phyloP scores from a whole-genome alignment of 2,113 vertebrate species.

The Ciconia maguari region DNA sequence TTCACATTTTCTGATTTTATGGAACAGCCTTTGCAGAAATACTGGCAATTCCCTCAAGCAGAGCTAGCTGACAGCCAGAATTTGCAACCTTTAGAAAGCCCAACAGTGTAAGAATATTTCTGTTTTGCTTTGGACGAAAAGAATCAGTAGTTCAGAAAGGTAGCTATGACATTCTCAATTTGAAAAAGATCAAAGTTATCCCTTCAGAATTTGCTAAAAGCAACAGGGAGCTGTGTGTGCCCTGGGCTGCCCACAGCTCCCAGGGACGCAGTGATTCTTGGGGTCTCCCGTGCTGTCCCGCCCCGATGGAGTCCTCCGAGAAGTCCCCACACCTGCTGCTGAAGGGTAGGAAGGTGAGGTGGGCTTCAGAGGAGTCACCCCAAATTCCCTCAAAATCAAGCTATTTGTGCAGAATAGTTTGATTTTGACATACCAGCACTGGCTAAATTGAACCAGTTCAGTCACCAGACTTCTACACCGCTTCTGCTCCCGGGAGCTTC shows the following conservation, averaged over 20 bases:
- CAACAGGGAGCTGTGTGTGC: background rate
- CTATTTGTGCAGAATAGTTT: background rate
- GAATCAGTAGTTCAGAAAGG: background rate
- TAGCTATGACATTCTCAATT: background rate
- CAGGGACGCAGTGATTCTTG: background rate
- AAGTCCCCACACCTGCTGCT: background rate
- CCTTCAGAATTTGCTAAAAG: background rate
- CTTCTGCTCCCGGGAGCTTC: background rate
- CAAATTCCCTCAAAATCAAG: background rate
- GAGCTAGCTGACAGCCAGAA: background rate
- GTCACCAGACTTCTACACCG: background rate
- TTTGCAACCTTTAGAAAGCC: background rate
- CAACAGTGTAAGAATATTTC: background rate
- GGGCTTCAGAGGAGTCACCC: background rate
- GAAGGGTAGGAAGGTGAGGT: background rate
- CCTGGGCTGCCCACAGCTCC: background rate
- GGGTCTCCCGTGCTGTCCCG: background rate
- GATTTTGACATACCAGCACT: background rate
- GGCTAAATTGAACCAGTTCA: background rate
- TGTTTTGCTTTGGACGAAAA: background rate
- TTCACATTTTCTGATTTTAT: background rate
- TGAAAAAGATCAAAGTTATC: background rate
- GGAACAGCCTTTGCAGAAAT: background rate
- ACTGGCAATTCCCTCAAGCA: background rate
- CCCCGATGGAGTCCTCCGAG: rapidly evolving